Conservation (phyloP, 2,888 invertebrate genomes). For the Aphodius sticticus region DNA sequence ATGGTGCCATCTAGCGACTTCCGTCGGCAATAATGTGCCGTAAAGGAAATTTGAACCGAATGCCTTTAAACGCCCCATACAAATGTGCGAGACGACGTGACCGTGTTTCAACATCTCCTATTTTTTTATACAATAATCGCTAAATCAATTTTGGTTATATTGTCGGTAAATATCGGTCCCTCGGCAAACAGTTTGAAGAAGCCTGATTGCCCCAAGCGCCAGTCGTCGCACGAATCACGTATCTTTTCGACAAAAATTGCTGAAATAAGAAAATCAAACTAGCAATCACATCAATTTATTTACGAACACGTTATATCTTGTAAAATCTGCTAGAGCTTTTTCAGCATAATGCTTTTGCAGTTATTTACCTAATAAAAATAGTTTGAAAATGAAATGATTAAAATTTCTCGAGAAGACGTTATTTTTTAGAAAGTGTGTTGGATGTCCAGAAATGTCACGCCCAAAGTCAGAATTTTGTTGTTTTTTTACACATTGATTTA, state of each 20-base stretch:
- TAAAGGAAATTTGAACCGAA: not conserved
- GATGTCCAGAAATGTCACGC: not conserved
- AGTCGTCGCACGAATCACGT: not conserved
- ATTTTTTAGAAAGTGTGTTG: not conserved
- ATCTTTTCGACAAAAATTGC: not conserved
- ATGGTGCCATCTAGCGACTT: not conserved
- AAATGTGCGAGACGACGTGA: too few species aligned
- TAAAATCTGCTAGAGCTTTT: not conserved
- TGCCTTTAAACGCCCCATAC: not conserved
- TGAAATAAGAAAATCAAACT: not conserved
- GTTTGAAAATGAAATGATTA: not conserved
- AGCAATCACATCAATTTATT: not conserved
- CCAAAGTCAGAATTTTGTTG: too few species aligned
- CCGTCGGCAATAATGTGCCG: not conserved
- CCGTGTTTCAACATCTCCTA: not conserved
- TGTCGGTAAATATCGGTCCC: not conserved
- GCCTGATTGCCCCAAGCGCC: not conserved
- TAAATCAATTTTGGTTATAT: conserved; percentile 4
- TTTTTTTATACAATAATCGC: not conserved
- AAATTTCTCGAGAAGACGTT: not conserved
- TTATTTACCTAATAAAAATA: not conserved
- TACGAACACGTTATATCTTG: not conserved
- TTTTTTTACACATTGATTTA: too few species aligned
- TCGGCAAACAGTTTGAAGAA: not conserved
- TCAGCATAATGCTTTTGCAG: not conserved